Evolutionary conservation across 2,888 invertebrate genomes (phyloP).

Genomic region (Anagyrus pseudococci): DNA sequence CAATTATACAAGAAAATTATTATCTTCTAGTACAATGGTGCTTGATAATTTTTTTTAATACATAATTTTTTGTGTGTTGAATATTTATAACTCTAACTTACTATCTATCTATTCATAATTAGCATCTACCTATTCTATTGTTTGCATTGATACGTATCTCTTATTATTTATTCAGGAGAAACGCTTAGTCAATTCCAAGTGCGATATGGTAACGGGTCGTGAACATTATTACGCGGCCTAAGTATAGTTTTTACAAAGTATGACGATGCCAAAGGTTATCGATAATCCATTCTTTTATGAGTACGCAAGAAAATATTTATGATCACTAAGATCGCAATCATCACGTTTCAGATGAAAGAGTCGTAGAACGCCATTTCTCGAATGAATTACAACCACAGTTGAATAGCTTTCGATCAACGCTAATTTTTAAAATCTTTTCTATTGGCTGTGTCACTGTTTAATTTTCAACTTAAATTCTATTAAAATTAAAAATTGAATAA

Average conservation of each 20-base stretch:
- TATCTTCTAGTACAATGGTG: not conserved
- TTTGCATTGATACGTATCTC: not conserved
- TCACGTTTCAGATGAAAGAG: no score
- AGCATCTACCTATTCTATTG: not conserved
- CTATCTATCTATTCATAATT: not conserved
- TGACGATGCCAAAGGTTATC: constrained; percentile 26
- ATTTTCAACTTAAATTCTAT: no score
- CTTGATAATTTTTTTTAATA: not conserved
- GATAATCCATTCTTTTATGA: constrained; percentile 3
- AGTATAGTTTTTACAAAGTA: constrained; percentile 10
- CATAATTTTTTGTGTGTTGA: not conserved
- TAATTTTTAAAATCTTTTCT: no score
- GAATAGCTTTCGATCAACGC: not conserved
- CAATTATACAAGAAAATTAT: not conserved
- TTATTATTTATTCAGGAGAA: constrained; percentile 32
- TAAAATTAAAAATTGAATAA: no score
- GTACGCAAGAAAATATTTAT: constrained; percentile 14
- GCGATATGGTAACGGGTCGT: constrained; percentile 51
- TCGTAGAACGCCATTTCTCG: not conserved
- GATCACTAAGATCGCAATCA: no score
- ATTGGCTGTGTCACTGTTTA: no score
- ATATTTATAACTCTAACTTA: not conserved
- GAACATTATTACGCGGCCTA: constrained; percentile 36
- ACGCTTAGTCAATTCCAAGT: constrained; percentile 57
- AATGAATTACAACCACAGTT: not conserved